A percentile compares a stretch with the other conserved stretches of the same genome.
Conservation (phyloP, 2,797 vertebrate species). For the Dicrostonyx torquatus region DNA sequence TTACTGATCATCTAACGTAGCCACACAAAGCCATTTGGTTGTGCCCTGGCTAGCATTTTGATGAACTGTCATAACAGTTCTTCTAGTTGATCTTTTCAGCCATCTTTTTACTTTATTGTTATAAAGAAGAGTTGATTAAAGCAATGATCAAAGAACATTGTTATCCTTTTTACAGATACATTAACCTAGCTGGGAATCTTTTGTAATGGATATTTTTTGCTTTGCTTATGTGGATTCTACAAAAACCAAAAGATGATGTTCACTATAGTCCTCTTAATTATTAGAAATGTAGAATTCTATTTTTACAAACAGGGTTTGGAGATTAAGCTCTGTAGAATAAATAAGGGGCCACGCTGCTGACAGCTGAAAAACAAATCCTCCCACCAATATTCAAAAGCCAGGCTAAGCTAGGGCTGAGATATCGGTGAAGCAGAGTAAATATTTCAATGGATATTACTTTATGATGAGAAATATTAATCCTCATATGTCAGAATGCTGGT, state of each 20-base stretch:
- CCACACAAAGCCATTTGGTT: neutral
- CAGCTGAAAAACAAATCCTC: conserved; percentile 47
- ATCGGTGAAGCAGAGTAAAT: neutral
- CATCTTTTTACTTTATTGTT: neutral
- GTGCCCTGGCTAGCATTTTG: neutral
- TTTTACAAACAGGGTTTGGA: neutral
- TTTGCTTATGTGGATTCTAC: neutral
- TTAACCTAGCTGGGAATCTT: conserved; percentile 19
- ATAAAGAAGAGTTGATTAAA: conserved; percentile 14
- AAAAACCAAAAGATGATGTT: conserved; percentile 1
- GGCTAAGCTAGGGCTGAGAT: neutral
- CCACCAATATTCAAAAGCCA: neutral
- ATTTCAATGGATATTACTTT: conserved; percentile 38
- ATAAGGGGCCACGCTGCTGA: neutral
- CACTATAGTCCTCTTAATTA: conserved; percentile 33
- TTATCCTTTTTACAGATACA: neutral
- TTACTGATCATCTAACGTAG: neutral
- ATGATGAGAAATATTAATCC: conserved; percentile 33
- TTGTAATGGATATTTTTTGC: conserved; percentile 32
- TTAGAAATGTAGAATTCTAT: conserved; percentile 23
- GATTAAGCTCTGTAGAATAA: neutral
- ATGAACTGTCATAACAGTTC: neutral
- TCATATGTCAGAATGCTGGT: neutral
- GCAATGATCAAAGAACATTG: conserved; percentile 18
- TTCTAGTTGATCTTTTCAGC: neutral